phyloP scores from a whole-genome alignment of 2,888 invertebrate species.

The Sinopyrophorus schimmeli region DNA sequence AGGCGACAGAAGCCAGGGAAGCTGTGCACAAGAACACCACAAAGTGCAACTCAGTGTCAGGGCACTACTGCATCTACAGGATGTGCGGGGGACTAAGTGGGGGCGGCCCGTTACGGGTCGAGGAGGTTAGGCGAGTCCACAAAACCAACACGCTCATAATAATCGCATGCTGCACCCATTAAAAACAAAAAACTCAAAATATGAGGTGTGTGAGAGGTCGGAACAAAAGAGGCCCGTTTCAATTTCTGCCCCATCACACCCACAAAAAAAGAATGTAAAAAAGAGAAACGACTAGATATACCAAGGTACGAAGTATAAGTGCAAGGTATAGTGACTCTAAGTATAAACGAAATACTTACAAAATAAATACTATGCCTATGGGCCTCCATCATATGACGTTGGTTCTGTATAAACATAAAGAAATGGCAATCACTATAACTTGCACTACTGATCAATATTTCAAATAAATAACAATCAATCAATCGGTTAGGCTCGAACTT shows the following conservation, averaged over 20 bases:
- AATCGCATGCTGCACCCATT: too few species aligned
- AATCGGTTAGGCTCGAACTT: too few species aligned
- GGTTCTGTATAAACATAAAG: constrained; percentile 43
- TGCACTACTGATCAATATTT: constrained; percentile 42
- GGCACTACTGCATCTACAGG: constrained; percentile 43
- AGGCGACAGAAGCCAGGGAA: constrained; percentile 98
- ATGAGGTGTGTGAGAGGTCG: too few species aligned
- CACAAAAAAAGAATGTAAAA: too few species aligned
- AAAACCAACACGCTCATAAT: too few species aligned
- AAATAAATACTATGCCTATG: constrained; percentile 35
- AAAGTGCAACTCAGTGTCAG: constrained; percentile 52
- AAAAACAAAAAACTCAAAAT: too few species aligned
- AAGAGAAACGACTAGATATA: too few species aligned
- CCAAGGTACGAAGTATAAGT: constrained; percentile 37
- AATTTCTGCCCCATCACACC: too few species aligned
- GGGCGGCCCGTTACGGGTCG: too few species aligned
- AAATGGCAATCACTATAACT: constrained; percentile 44
- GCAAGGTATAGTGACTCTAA: constrained; percentile 50
- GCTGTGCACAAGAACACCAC: constrained; percentile 70
- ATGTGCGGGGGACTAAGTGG: constrained; percentile 40
- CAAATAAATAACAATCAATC: too few species aligned
- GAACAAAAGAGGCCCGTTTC: too few species aligned
- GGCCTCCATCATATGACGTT: constrained; percentile 42
- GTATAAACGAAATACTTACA: constrained; percentile 44
- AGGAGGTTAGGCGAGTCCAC: too few species aligned